Evolutionary conservation across 2,888 invertebrate species (phyloP).

Genomic region (Thecophora atra): DNA sequence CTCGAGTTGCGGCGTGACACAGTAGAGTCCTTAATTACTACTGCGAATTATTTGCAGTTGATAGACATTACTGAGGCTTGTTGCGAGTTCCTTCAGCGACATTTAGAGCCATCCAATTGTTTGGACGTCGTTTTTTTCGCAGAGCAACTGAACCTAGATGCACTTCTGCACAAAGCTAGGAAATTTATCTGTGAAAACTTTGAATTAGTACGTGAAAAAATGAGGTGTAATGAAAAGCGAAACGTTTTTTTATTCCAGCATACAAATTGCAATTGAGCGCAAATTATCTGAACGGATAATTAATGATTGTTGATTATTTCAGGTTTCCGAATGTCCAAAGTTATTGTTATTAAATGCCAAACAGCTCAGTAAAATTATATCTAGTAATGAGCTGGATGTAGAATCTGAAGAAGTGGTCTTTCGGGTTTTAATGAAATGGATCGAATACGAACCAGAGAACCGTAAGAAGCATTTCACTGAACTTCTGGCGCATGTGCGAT

Average conservation of each 20-base stretch:
- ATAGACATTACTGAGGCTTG: constrained; percentile 82
- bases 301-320: not conserved
- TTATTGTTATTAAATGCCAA: not conserved
- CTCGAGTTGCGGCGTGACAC: constrained; percentile 88
- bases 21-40: constrained; percentile 88
- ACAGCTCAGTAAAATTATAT: not conserved
- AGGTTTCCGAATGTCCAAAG: not conserved
- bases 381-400: not conserved
- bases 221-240: too few relatives aligned
- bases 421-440: not conserved
- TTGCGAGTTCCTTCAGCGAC: constrained; percentile 87
- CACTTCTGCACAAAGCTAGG: constrained; percentile 82
- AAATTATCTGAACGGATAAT: too few relatives aligned
- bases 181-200: constrained; percentile 85
- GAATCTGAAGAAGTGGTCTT: not conserved
- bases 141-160: constrained; percentile 86
- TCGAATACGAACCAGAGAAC: not conserved
- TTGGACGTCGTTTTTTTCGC: constrained; percentile 93
- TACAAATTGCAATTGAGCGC: too few relatives aligned
- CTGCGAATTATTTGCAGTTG: constrained; percentile 88
- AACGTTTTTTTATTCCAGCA: too few relatives aligned
- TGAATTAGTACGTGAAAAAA: not conserved
- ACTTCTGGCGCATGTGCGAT: not conserved
- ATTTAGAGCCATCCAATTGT: constrained; percentile 86
- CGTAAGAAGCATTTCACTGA: not conserved